phyloP scores from a whole-genome alignment of 2,888 invertebrate genomes.

The Leucophenga maculata region DNA sequence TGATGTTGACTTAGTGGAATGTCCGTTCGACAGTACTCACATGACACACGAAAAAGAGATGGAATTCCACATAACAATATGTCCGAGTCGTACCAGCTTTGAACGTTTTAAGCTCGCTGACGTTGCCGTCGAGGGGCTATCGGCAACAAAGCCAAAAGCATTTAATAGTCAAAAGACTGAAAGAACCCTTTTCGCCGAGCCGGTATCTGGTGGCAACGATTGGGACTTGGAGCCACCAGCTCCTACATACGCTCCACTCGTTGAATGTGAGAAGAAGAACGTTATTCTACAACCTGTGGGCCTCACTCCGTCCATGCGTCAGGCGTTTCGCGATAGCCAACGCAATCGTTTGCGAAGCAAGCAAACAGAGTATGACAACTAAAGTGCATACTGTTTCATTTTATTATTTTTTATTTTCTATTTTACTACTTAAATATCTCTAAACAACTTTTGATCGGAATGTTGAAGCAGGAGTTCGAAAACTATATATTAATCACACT shows the following conservation, averaged over 20 bases:
- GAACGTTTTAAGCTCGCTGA: conserved; percentile 2
- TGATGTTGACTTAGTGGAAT: background rate
- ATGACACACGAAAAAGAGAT: background rate
- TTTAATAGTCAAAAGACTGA: background rate
- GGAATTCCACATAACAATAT: background rate
- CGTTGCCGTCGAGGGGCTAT: background rate
- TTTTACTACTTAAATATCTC: no score
- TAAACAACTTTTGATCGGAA: no score
- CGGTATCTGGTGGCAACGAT: no score
- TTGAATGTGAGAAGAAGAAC: background rate
- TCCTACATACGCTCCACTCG: background rate
- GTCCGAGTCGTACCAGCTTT: background rate
- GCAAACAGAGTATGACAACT: no score
- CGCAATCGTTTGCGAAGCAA: conserved; percentile 1
- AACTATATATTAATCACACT: no score
- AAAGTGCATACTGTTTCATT: no score
- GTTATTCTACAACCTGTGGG: conserved; percentile 5
- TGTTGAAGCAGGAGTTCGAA: no score
- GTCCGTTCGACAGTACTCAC: background rate
- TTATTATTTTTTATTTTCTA: no score
- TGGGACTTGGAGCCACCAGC: conserved; percentile 4
- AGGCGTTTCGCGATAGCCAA: background rate
- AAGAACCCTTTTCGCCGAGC: background rate
- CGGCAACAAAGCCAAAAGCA: background rate
- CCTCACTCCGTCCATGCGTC: background rate